These are phyloP conservation scores for Dromiciops gliroides DNA, from an alignment of 2,113 vertebrate genomes.

Conservation along the genomic window DNA sequence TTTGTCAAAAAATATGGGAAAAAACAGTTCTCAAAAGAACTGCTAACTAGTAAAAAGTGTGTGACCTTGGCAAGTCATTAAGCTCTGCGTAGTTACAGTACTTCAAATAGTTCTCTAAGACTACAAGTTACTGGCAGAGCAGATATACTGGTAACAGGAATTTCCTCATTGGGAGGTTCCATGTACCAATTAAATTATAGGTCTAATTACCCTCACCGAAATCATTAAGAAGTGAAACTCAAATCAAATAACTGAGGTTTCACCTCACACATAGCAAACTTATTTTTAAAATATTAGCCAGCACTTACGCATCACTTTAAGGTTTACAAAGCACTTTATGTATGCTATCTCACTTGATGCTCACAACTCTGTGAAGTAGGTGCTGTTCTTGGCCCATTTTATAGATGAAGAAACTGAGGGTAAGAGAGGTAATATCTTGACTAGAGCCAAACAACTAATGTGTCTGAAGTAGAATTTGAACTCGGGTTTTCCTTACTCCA, in stretches of 20 bases:
- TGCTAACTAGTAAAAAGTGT: not conserved
- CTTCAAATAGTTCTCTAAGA: not conserved
- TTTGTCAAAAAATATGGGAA: not conserved
- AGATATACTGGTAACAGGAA: not conserved
- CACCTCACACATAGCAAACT: not conserved
- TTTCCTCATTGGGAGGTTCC: not conserved
- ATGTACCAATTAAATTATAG: not conserved
- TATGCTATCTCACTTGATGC: not conserved
- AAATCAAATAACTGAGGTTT: not conserved
- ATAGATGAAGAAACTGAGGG: not conserved
- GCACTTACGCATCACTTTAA: not conserved
- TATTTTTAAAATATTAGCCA: not conserved
- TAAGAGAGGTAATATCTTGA: not conserved
- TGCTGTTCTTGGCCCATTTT: not conserved
- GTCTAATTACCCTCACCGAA: not conserved
- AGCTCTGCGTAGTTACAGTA: not conserved
- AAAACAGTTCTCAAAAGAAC: not conserved
- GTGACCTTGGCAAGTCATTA: not conserved
- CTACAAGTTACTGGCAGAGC: not conserved
- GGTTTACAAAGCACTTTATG: not conserved
- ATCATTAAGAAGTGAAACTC: not conserved
- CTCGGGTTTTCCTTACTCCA: not conserved
- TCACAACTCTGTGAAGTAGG: not conserved
- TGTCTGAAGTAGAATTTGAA: not conserved
- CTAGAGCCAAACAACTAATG: not conserved